These are phyloP conservation scores for Chamaea fasciata DNA, from an alignment of 2,113 vertebrate species.

Conservation along the genomic window DNA sequence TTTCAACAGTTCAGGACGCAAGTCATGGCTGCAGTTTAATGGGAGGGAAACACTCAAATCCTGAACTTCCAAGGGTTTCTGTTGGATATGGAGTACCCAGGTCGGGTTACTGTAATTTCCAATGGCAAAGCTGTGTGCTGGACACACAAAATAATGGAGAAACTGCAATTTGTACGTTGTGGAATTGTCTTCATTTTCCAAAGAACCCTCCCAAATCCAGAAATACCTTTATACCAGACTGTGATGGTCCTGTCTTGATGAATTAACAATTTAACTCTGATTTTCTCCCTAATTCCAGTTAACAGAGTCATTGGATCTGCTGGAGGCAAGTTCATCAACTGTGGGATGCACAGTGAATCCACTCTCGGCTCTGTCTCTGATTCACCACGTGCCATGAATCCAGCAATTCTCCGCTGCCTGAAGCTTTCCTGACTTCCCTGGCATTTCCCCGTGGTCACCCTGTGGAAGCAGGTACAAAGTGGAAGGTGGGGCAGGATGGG, in stretches of 20 bases:
- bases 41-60: background rate
- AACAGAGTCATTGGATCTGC: background rate
- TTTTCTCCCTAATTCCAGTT: background rate
- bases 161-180: background rate
- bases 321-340: background rate
- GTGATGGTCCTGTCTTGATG: background rate
- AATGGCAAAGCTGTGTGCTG: background rate
- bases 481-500: background rate
- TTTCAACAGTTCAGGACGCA: background rate
- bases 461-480: background rate
- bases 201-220: background rate
- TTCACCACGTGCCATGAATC: rapidly evolving
- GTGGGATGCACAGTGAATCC: background rate
- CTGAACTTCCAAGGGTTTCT: background rate
- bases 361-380: background rate
- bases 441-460: background rate
- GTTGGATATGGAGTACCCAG: background rate
- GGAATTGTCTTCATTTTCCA: background rate
- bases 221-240: background rate
- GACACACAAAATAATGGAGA: background rate
- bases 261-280: background rate
- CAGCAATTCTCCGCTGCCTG: rapidly evolving
- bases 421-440: background rate
- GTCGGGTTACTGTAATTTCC: background rate
- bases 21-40: background rate